These are phyloP conservation scores for Poecilia picta DNA, from an alignment of 2,797 vertebrate genomes.

Conservation along the genomic window DNA sequence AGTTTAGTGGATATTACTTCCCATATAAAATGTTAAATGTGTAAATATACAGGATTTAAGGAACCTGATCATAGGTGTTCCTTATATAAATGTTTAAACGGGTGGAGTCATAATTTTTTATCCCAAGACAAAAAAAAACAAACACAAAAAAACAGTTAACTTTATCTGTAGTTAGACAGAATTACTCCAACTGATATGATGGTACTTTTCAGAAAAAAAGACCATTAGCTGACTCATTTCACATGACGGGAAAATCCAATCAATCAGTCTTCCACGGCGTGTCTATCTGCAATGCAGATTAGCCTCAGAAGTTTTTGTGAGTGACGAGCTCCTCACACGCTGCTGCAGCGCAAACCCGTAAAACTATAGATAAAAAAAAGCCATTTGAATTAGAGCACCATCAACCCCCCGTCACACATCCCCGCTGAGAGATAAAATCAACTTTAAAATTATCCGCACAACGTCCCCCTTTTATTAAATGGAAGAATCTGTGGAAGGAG, in stretches of 20 bases:
- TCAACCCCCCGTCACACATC: conserved; percentile 9
- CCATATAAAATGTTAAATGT: background rate
- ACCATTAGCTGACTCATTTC: conserved; percentile 15
- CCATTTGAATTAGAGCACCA: background rate
- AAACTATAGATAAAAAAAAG: background rate
- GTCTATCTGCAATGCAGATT: conserved; percentile 27
- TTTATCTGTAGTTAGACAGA: background rate
- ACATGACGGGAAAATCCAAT: conserved; percentile 19
- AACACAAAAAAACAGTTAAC: background rate
- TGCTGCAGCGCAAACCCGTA: background rate
- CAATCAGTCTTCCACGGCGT: conserved; percentile 25
- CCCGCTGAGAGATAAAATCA: conserved; percentile 18
- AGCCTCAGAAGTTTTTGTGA: conserved; percentile 20
- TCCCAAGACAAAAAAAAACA: too few species aligned
- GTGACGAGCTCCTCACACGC: conserved; percentile 25
- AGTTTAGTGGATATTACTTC: background rate
- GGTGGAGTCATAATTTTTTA: background rate
- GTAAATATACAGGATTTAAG: background rate
- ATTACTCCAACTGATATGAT: background rate
- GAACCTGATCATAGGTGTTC: background rate
- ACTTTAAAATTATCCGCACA: conserved; percentile 27
- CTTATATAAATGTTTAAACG: background rate
- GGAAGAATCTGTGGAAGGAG: conserved; percentile 50
- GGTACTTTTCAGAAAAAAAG: background rate
- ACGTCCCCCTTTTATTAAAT: conserved; percentile 41